Conservation (phyloP, 1,140 invertebrate genomes). For the Aphaenogaster ashmeadi region DNA sequence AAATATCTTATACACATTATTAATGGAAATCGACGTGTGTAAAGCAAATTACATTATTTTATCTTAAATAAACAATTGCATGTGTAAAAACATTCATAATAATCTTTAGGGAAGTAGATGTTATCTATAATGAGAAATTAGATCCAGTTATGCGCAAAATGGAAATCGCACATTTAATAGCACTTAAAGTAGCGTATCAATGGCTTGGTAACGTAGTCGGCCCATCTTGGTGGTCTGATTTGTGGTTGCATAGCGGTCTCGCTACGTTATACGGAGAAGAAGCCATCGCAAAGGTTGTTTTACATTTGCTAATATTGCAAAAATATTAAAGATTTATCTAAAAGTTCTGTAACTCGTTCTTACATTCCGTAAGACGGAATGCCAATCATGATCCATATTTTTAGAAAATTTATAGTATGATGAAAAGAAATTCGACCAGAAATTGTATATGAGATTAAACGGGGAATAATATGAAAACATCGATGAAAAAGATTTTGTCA, state of each 20-base stretch:
- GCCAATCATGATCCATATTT: too few relatives aligned
- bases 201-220: slow-evolving; percentile 89
- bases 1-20: too few relatives aligned
- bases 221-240: slow-evolving; percentile 89
- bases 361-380: too few relatives aligned
- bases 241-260: slow-evolving; percentile 92
- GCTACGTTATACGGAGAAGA: slow-evolving; percentile 91
- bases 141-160: slow-evolving; percentile 86
- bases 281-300: slow-evolving; percentile 89
- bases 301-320: not conserved
- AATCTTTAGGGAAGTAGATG: not conserved
- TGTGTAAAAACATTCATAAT: not conserved
- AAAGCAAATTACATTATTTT: not conserved
- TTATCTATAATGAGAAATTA: slow-evolving; percentile 69
- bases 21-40: not conserved
- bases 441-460: too few relatives aligned
- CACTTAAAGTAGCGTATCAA: slow-evolving; percentile 90
- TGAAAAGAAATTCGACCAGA: too few relatives aligned
- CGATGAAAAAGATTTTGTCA: too few relatives aligned
- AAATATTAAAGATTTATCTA: too few relatives aligned
- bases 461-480: too few relatives aligned
- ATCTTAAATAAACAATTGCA: not conserved
- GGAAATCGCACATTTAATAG: slow-evolving; percentile 87
- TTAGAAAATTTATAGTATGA: too few relatives aligned
- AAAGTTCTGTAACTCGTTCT: too few relatives aligned